A percentile compares a stretch with the other conserved stretches of the same genome.
phyloP scores from a whole-genome alignment of 2,797 vertebrate species.

The Cyprinella venusta region DNA sequence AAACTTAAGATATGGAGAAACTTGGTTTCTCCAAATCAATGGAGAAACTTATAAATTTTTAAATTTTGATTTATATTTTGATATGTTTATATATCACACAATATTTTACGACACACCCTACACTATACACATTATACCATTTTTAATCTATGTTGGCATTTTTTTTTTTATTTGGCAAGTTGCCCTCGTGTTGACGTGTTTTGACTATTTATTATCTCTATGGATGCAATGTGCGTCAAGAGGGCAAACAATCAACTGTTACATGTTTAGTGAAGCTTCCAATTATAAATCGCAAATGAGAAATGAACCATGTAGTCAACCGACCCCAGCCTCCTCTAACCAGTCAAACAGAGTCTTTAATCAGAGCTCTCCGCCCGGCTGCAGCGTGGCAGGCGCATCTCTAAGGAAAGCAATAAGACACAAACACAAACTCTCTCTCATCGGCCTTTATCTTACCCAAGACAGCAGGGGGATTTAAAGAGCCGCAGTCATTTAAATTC shows the following conservation, averaged over 20 bases:
- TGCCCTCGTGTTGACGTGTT: neutral
- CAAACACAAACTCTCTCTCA: conserved; percentile 47
- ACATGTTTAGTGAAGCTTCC: neutral
- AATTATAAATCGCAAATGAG: conserved; percentile 7
- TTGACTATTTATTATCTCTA: neutral
- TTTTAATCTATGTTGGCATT: neutral
- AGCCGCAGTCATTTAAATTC: neutral
- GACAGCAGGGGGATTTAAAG: conserved; percentile 34
- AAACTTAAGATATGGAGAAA: too few relatives aligned
- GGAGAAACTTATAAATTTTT: too few relatives aligned
- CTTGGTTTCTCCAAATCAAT: too few relatives aligned
- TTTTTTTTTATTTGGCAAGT: neutral
- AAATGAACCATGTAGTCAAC: conserved; percentile 1
- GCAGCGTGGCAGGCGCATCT: conserved; percentile 29
- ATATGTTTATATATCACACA: neutral
- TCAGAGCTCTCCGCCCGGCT: conserved; percentile 14
- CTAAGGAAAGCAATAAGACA: conserved; percentile 33
- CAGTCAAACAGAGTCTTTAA: conserved; percentile 50
- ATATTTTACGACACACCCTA: neutral
- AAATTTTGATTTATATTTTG: neutral
- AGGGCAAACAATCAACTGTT: neutral
- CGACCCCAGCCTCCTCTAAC: neutral
- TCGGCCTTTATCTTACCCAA: conserved; percentile 48
- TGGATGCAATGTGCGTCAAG: neutral
- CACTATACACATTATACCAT: too few relatives aligned